Evolutionary conservation across 2,797 vertebrate species (phyloP).

Genomic region (Jordanella pulchra): DNA sequence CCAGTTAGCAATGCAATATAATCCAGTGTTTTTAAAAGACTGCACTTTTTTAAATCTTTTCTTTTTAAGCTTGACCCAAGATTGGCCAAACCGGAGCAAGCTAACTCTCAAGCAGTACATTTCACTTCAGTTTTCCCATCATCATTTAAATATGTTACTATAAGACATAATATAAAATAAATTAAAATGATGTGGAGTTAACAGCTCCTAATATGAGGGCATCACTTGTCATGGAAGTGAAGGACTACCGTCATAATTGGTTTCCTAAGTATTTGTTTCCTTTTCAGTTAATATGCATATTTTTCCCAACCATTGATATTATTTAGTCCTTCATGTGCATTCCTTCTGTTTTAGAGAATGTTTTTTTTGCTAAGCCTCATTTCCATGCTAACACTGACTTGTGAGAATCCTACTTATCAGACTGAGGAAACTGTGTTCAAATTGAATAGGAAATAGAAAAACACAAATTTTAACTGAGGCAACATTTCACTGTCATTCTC

Average conservation of each 20-base stretch:
- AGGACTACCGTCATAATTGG: not conserved
- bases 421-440: conserved; percentile 43
- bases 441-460: conserved; percentile 53
- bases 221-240: not conserved
- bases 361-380: conserved; percentile 11
- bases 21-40: too few species aligned
- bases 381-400: conserved; percentile 45
- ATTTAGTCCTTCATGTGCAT: not conserved
- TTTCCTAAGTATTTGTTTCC: not conserved
- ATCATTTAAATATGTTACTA: too few species aligned
- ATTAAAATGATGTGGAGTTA: too few species aligned
- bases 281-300: not conserved
- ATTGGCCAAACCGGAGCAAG: too few species aligned
- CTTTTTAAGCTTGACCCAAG: too few species aligned
- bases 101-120: too few species aligned
- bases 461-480: conserved; percentile 43
- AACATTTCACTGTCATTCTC: conserved; percentile 62
- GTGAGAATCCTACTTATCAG: conserved; percentile 49
- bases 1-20: too few species aligned
- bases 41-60: too few species aligned
- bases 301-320: not conserved
- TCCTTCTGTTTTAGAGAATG: conserved; percentile 12
- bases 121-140: too few species aligned
- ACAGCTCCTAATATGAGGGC: not conserved
- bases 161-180: too few species aligned